These are phyloP conservation scores for Arrhopalites spinosus DNA, from an alignment of 2,888 invertebrate species.

Conservation along the genomic window DNA sequence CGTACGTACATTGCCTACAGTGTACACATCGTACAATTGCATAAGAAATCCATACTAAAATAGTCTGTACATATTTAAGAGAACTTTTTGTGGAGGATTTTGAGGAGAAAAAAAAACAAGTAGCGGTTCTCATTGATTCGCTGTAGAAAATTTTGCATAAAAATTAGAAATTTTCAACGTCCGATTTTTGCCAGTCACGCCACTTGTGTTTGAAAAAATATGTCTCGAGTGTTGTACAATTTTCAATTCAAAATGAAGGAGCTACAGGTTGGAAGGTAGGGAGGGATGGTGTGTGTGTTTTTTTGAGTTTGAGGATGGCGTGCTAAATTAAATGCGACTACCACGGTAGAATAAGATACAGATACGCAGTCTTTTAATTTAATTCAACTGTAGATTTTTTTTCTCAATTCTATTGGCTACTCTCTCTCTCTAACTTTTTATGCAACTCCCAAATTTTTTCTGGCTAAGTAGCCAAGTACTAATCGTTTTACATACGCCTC, in stretches of 20 bases:
- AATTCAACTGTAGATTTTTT: too few relatives aligned
- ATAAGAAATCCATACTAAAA: too few relatives aligned
- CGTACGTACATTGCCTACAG: too few relatives aligned
- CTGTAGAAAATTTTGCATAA: conserved; percentile 21
- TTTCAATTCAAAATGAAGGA: too few relatives aligned
- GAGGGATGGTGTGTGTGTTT: not conserved
- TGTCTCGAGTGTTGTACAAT: not conserved
- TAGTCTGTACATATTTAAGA: too few relatives aligned
- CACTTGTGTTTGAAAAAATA: not conserved
- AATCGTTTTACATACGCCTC: conserved; percentile 9
- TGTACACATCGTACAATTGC: too few relatives aligned
- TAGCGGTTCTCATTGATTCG: conserved; percentile 14
- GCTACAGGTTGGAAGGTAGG: not conserved
- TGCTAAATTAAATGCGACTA: not conserved
- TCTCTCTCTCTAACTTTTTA: not conserved
- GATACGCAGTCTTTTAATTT: not conserved
- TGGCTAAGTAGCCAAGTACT: not conserved
- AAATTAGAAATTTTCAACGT: conserved; percentile 1
- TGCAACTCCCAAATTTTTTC: not conserved
- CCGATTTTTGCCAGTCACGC: conserved; percentile 12
- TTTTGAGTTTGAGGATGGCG: not conserved
- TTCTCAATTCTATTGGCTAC: not conserved
- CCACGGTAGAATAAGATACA: not conserved
- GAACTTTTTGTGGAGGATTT: too few relatives aligned
- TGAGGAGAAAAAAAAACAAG: too few relatives aligned